A percentile compares a stretch with the other conserved stretches of the same genome.
Conservation (phyloP, 2,888 invertebrate species). For the Caenorhabditis sulstoni region DNA sequence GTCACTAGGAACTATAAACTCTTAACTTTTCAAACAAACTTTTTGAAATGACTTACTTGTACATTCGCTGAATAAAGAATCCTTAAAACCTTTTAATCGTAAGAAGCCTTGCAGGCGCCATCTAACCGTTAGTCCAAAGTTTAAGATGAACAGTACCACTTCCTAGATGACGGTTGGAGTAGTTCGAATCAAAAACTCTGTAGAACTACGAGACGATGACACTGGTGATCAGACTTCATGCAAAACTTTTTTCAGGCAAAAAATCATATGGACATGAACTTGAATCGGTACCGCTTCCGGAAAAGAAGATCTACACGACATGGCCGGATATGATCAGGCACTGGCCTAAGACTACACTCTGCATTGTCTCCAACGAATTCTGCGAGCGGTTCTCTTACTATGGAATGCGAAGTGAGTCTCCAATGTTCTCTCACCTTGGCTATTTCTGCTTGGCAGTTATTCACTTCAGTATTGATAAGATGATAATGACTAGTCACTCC, state of each 20-base stretch:
- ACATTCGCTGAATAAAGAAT: too few relatives aligned
- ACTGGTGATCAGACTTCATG: not conserved
- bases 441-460: not conserved
- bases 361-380: conserved; percentile 95
- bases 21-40: too few relatives aligned
- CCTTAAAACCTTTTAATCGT: too few relatives aligned
- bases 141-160: too few relatives aligned
- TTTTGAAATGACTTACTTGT: too few relatives aligned
- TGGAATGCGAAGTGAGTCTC: conserved; percentile 90
- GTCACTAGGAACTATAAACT: too few relatives aligned
- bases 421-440: not conserved
- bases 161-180: too few relatives aligned
- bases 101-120: too few relatives aligned
- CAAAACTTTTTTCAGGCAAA: conserved; percentile 25
- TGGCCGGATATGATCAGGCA: conserved; percentile 73
- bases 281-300: conserved; percentile 55
- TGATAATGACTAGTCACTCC: not conserved
- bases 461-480: conserved; percentile 1
- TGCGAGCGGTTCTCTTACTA: conserved; percentile 97
- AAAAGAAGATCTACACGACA: conserved; percentile 67
- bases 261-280: conserved; percentile 49
- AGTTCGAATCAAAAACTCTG: not conserved
- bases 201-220: not conserved
- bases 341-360: conserved; percentile 79
- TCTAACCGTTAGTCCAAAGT: too few relatives aligned